Evolutionary conservation across 2,113 vertebrate species (phyloP).

Genomic region (Sapajus apella): DNA sequence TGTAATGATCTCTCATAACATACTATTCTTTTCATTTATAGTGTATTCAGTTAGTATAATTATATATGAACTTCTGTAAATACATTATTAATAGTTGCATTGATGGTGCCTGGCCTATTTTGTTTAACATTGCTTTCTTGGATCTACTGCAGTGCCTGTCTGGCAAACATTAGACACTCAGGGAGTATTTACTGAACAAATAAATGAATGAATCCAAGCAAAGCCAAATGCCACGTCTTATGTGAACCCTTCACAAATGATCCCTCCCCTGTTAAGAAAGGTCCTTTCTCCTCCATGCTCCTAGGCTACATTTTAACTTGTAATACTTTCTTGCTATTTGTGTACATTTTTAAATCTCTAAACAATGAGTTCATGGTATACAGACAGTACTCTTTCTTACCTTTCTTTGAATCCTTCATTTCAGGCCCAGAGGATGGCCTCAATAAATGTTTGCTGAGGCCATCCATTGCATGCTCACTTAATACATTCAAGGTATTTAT

Average conservation of each 20-base stretch:
- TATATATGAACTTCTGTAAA: background rate
- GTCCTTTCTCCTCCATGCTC: background rate
- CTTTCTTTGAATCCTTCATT: background rate
- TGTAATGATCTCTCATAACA: background rate
- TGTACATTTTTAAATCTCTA: background rate
- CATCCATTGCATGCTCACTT: background rate
- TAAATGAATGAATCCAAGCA: background rate
- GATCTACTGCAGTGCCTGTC: background rate
- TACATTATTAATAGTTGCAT: background rate
- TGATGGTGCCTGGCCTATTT: background rate
- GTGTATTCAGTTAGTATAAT: background rate
- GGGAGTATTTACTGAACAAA: background rate
- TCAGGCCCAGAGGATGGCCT: background rate
- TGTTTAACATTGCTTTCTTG: background rate
- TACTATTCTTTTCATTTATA: background rate
- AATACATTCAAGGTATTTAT: background rate
- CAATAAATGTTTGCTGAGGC: background rate
- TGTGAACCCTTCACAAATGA: background rate
- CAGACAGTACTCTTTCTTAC: background rate
- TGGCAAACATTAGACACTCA: background rate
- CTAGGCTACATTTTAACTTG: background rate
- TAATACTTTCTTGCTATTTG: background rate
- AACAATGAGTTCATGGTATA: background rate
- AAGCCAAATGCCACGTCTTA: background rate
- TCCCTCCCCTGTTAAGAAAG: background rate